Conservation (phyloP, 2,888 invertebrate genomes). For the Limnephilus marmoratus region DNA sequence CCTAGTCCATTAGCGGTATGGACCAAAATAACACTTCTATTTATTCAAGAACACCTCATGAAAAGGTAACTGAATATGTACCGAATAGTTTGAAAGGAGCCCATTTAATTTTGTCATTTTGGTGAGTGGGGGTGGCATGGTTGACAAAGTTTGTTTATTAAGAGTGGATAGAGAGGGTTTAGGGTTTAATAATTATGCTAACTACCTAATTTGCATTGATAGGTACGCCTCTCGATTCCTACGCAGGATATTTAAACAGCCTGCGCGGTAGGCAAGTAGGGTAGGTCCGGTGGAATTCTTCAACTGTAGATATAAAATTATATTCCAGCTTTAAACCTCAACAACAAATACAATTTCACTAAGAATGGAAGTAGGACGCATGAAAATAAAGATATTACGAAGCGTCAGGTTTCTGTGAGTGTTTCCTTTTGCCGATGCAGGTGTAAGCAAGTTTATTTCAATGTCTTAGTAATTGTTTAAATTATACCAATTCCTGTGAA, state of each 20-base stretch:
- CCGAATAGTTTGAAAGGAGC: neutral
- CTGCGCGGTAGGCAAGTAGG: neutral
- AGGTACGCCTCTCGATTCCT: slow-evolving; percentile 37
- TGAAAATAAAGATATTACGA: neutral
- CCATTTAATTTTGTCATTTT: neutral
- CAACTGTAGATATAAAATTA: neutral
- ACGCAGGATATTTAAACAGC: neutral
- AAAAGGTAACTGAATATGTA: neutral
- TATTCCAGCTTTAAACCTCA: too few species aligned
- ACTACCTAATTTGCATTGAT: slow-evolving; percentile 39
- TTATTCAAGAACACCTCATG: slow-evolving; percentile 1
- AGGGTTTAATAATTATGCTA: slow-evolving; percentile 43
- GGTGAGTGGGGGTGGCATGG: neutral
- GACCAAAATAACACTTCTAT: neutral
- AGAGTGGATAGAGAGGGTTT: neutral
- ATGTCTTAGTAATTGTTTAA: neutral
- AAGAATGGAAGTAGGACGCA: neutral
- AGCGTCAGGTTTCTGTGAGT: neutral
- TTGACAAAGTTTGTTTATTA: neutral
- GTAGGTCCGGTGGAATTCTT: neutral
- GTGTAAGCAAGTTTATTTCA: neutral
- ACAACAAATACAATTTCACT: neutral
- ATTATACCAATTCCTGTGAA: neutral
- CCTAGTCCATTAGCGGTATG: slow-evolving; percentile 15
- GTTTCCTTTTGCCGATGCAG: neutral